A percentile compares a stretch with the other conserved stretches of the same genome.
Conservation (phyloP, 2,888 invertebrate species). For the Chloroclystis v-ata region DNA sequence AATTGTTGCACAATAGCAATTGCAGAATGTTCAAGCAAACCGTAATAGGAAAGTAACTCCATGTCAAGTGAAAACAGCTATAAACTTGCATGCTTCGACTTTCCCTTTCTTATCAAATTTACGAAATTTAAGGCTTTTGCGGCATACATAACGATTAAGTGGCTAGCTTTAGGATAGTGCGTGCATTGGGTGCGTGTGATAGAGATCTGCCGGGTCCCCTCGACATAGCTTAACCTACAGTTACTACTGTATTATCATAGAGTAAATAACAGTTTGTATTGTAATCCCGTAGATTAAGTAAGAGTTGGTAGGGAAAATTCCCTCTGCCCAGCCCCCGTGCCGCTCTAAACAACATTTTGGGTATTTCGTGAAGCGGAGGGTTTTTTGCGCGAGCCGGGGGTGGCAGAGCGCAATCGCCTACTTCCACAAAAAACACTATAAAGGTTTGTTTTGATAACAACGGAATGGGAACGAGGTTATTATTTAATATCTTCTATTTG, state of each 20-base stretch:
- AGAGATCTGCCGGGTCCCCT: constrained; percentile 68
- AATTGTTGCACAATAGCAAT: no score
- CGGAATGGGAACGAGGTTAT: constrained; percentile 33
- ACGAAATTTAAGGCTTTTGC: constrained; percentile 47
- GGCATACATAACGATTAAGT: constrained; percentile 71
- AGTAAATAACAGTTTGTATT: constrained; percentile 9
- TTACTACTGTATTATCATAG: constrained; percentile 3
- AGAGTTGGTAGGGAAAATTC: constrained; percentile 15
- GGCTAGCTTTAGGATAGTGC: constrained; percentile 75
- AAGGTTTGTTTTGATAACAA: constrained; percentile 37
- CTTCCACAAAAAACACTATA: constrained; percentile 75
- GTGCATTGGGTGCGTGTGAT: constrained; percentile 70
- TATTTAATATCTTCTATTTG: no score
- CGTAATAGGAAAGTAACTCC: constrained; percentile 22
- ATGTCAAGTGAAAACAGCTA: constrained; percentile 30
- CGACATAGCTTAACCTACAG: constrained; percentile 19
- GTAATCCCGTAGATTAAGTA: not conserved
- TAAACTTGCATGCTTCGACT: constrained; percentile 32
- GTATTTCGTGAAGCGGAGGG: constrained; percentile 70
- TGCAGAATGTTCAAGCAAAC: constrained; percentile 3
- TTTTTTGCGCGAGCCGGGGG: constrained; percentile 77
- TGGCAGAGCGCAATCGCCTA: constrained; percentile 73
- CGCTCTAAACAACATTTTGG: constrained; percentile 71
- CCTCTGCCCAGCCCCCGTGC: constrained; percentile 40
- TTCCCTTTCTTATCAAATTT: constrained; percentile 33